These are phyloP conservation scores for Hoplostethus mediterraneus DNA, from an alignment of 2,797 vertebrate species.

Conservation along the genomic window DNA sequence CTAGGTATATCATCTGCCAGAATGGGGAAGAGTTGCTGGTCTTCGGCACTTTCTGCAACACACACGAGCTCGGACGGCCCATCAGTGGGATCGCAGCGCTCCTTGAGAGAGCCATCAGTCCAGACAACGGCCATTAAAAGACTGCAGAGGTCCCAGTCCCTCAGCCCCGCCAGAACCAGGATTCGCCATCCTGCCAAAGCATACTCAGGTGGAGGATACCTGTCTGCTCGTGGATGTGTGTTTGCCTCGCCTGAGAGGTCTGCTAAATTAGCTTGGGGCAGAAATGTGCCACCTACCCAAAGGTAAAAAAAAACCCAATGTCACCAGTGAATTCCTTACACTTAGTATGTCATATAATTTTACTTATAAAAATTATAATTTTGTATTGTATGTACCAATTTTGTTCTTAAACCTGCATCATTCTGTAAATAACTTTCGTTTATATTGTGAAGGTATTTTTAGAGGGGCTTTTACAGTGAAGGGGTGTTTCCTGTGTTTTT, in stretches of 20 bases:
- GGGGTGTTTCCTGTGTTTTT: too few relatives aligned
- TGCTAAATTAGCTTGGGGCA: slow-evolving; percentile 47
- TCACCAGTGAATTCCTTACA: not conserved
- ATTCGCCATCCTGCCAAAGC: slow-evolving; percentile 53
- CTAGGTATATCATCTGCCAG: slow-evolving; percentile 43
- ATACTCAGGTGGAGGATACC: slow-evolving; percentile 21
- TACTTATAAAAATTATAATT: too few relatives aligned
- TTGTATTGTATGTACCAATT: not conserved
- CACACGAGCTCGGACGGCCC: slow-evolving; percentile 6
- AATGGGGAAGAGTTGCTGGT: slow-evolving; percentile 10
- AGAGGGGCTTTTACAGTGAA: too few relatives aligned
- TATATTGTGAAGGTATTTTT: too few relatives aligned
- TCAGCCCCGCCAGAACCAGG: slow-evolving; percentile 69
- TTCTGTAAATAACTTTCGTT: too few relatives aligned
- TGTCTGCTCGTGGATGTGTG: slow-evolving; percentile 51
- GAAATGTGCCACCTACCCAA: slow-evolving; percentile 27
- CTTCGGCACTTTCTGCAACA: slow-evolving; percentile 20
- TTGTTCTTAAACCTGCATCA: too few relatives aligned
- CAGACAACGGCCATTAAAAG: slow-evolving; percentile 42
- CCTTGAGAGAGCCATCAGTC: slow-evolving; percentile 27
- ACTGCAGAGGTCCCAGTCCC: slow-evolving; percentile 75
- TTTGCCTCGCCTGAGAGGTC: slow-evolving; percentile 68
- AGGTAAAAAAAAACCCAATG: slow-evolving; percentile 32
- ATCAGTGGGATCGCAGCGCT: not conserved
- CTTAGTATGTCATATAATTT: not conserved